These are phyloP conservation scores for Leucania comma DNA, from an alignment of 2,888 invertebrate species.

Conservation along the genomic window DNA sequence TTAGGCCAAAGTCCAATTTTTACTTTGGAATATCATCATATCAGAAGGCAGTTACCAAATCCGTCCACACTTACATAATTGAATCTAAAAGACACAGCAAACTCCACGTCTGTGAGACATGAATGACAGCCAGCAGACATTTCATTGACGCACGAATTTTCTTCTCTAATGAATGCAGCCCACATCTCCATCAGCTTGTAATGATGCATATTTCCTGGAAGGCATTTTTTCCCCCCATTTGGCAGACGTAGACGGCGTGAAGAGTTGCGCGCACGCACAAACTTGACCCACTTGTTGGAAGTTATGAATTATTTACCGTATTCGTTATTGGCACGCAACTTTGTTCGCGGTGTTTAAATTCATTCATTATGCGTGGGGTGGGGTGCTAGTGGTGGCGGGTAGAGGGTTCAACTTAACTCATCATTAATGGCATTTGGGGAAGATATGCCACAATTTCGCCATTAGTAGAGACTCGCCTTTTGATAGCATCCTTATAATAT, in stretches of 20 bases:
- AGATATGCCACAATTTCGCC: no score
- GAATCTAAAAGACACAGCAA: background rate
- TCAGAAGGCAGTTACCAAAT: background rate
- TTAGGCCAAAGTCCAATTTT: background rate
- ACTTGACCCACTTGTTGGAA: conserved; percentile 83
- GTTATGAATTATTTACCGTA: conserved; percentile 80
- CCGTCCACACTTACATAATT: background rate
- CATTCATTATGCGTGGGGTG: conserved; percentile 50
- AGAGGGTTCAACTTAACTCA: background rate
- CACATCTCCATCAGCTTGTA: conserved; percentile 24
- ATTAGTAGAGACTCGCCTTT: no score
- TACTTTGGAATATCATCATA: no score
- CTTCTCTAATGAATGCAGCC: conserved; percentile 27
- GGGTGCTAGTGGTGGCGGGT: conserved; percentile 22
- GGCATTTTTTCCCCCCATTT: conserved; percentile 50
- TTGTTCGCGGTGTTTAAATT: conserved; percentile 59
- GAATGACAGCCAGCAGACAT: conserved; percentile 20
- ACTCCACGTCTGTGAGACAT: background rate
- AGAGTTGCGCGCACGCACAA: conserved; percentile 70
- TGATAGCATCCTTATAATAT: no score
- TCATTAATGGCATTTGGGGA: no score
- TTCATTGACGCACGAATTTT: conserved; percentile 31
- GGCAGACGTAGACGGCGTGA: conserved; percentile 61
- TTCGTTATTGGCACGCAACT: conserved; percentile 63
- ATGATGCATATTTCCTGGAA: conserved; percentile 53